phyloP scores from a whole-genome alignment of 2,888 invertebrate genomes.

The Anodontia alba region DNA sequence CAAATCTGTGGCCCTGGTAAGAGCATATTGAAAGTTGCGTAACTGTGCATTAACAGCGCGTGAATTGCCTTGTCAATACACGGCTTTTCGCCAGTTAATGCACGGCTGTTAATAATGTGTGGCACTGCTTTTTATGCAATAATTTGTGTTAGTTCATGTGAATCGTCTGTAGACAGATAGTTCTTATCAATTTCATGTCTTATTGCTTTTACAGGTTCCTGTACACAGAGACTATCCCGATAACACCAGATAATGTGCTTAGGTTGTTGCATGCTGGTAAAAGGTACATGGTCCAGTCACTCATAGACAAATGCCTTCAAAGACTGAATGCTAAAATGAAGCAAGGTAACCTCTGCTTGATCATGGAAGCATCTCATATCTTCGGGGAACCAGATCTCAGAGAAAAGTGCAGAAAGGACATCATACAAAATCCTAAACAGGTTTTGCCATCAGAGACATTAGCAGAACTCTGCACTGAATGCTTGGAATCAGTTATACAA shows the following conservation, averaged over 20 bases:
- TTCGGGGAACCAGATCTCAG: conserved; percentile 55
- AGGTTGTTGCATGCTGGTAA: conserved; percentile 55
- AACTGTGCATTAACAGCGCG: no score
- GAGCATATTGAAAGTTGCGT: no score
- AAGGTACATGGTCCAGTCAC: conserved; percentile 58
- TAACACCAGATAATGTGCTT: conserved; percentile 52
- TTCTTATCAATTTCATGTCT: no score
- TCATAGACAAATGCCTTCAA: conserved; percentile 61
- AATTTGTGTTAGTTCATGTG: no score
- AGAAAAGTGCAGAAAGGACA: conserved; percentile 51
- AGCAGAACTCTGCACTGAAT: conserved; percentile 54
- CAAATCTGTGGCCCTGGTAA: no score
- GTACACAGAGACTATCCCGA: conserved; percentile 45
- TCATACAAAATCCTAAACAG: conserved; percentile 50
- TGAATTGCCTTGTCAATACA: no score
- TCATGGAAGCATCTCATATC: conserved; percentile 61
- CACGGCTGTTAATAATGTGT: no score
- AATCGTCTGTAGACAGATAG: no score
- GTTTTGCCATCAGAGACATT: conserved; percentile 56
- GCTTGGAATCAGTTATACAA: conserved; percentile 54
- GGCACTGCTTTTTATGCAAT: no score
- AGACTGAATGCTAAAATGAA: conserved; percentile 57
- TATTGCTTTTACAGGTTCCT: conserved; percentile 48
- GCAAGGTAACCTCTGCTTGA: conserved; percentile 58
- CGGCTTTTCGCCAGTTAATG: no score